These are phyloP conservation scores for Beris chalybata DNA, from an alignment of 2,888 invertebrate genomes.

Conservation along the genomic window DNA sequence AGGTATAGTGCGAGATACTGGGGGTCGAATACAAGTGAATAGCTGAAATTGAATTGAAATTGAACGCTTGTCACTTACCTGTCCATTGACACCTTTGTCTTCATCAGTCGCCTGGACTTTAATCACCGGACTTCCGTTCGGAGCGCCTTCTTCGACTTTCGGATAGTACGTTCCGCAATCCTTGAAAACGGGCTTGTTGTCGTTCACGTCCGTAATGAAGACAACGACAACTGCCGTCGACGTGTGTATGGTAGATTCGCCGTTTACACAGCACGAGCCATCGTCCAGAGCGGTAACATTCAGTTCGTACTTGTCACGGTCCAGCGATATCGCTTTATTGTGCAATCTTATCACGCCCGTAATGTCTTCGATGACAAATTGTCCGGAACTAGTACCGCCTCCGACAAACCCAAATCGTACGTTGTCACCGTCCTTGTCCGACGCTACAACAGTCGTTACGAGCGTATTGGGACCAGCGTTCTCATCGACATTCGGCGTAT, in stretches of 20 bases:
- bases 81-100: constrained; percentile 94
- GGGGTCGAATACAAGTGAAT: no score
- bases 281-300: constrained; percentile 98
- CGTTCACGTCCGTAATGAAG: constrained; percentile 95
- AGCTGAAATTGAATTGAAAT: neutral
- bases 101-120: constrained; percentile 93
- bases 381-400: constrained; percentile 85
- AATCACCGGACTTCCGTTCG: constrained; percentile 90
- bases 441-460: constrained; percentile 95
- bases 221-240: constrained; percentile 95
- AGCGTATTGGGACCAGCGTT: constrained; percentile 93
- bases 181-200: constrained; percentile 94
- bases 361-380: constrained; percentile 93
- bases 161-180: constrained; percentile 92
- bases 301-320: constrained; percentile 91
- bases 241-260: constrained; percentile 84
- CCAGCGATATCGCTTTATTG: constrained; percentile 81
- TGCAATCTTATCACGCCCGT: constrained; percentile 91
- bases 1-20: no score
- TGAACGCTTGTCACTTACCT: constrained; percentile 54
- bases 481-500: constrained; percentile 94
- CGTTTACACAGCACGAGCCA: constrained; percentile 93
- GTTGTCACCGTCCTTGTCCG: constrained; percentile 96
- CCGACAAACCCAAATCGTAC: constrained; percentile 91
- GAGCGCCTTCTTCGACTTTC: constrained; percentile 92